Conservation (phyloP, 2,797 vertebrate species). For the Streptopelia turtur region DNA sequence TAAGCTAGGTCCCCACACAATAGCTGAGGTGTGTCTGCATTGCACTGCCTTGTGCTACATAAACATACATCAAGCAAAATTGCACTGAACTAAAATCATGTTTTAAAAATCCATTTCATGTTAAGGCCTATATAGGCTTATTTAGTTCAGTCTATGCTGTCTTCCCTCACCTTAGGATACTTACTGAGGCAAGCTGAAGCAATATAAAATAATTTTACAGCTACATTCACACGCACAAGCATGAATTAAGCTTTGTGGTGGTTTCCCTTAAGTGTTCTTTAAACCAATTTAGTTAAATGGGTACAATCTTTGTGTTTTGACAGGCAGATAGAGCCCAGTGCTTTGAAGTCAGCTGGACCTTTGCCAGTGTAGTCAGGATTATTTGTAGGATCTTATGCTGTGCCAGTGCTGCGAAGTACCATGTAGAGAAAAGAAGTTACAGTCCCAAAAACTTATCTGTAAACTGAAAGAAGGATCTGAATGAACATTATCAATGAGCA, state of each 20-base stretch:
- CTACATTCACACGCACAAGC: background rate
- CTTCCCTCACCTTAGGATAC: background rate
- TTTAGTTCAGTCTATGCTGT: background rate
- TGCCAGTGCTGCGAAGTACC: background rate
- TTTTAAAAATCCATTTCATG: background rate
- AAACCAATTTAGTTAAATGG: background rate
- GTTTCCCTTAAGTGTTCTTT: background rate
- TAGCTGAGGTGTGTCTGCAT: background rate
- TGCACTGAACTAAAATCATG: background rate
- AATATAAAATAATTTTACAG: background rate
- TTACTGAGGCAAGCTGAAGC: background rate
- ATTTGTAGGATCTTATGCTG: background rate
- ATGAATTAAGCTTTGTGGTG: background rate
- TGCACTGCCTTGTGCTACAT: background rate
- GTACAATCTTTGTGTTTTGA: conserved; percentile 26
- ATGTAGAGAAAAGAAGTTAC: background rate
- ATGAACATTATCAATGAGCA: background rate
- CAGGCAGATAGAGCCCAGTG: background rate
- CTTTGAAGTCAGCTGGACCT: conserved; percentile 31
- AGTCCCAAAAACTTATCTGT: background rate
- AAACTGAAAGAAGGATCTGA: background rate
- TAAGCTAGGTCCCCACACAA: background rate
- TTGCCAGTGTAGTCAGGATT: background rate
- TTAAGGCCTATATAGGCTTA: background rate
- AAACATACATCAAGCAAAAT: background rate